Percentiles rank a stretch among this genome's conserved stretches.
Evolutionary conservation across 2,797 vertebrate species (phyloP).

Genomic region (Mormyrops attenuatus): DNA sequence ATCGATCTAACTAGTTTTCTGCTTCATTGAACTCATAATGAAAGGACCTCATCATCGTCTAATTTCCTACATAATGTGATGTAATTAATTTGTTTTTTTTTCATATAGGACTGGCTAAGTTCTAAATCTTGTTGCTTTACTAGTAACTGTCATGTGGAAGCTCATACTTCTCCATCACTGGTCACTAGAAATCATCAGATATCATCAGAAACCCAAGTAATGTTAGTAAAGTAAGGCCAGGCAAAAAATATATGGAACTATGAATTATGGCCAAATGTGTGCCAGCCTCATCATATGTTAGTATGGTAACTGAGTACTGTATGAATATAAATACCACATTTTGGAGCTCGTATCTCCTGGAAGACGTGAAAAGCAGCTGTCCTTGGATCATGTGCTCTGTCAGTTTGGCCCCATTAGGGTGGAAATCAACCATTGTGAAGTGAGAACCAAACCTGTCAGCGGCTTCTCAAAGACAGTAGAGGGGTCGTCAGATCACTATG

Average conservation of each 20-base stretch:
- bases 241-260: not conserved
- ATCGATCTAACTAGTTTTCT: slow-evolving; percentile 36
- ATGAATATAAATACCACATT: not conserved
- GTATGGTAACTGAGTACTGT: not conserved
- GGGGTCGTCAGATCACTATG: not conserved
- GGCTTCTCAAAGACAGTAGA: not conserved
- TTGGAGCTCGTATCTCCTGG: not conserved
- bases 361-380: not conserved
- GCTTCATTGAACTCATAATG: slow-evolving; percentile 35
- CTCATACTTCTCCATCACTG: not conserved
- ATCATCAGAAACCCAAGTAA: slow-evolving; percentile 24
- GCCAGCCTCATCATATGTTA: not conserved
- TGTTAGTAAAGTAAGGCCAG: slow-evolving; percentile 25
- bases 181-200: slow-evolving; percentile 36
- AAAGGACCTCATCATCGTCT: slow-evolving; percentile 40
- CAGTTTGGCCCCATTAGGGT: slow-evolving; percentile 38
- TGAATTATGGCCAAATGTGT: not conserved
- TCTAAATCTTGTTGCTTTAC: slow-evolving; percentile 20
- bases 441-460: not conserved
- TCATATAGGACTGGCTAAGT: slow-evolving; percentile 39
- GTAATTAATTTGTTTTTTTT: slow-evolving; percentile 30
- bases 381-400: slow-evolving; percentile 32
- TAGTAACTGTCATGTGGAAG: slow-evolving; percentile 39
- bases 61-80: slow-evolving; percentile 32
- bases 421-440: slow-evolving; percentile 33